A percentile compares a stretch with the other conserved stretches of the same genome.
Conservation (phyloP, 2,888 invertebrate species). For the Mycalesis mineus region DNA sequence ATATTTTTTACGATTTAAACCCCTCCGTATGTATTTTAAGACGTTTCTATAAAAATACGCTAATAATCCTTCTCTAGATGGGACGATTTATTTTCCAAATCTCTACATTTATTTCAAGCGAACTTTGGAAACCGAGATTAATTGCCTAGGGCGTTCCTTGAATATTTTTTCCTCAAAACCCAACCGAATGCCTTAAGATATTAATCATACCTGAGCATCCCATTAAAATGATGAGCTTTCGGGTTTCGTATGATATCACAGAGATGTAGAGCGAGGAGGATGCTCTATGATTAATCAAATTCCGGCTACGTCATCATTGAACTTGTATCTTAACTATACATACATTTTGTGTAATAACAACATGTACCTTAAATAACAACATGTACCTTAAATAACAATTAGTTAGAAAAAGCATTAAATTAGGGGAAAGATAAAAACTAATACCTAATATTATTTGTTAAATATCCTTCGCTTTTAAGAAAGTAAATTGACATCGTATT, state of each 20-base stretch:
- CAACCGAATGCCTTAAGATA: slow-evolving; percentile 5
- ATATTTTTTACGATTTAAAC: no score
- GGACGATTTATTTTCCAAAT: slow-evolving; percentile 3
- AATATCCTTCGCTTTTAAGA: no score
- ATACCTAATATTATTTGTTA: no score
- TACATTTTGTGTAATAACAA: background rate
- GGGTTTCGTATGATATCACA: background rate
- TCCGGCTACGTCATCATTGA: slow-evolving; percentile 10
- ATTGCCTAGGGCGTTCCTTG: background rate
- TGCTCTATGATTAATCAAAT: slow-evolving; percentile 13
- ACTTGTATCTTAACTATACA: background rate
- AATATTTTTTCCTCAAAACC: background rate
- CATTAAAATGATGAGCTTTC: slow-evolving; percentile 3
- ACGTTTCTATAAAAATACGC: no score
- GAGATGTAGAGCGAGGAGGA: slow-evolving; percentile 6
- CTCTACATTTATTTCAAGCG: background rate
- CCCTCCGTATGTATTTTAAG: no score
- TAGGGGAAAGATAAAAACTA: no score
- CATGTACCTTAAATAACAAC: no score
- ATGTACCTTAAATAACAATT: no score
- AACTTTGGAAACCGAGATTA: slow-evolving; percentile 11
- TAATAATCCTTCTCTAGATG: background rate
- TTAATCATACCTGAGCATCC: slow-evolving; percentile 14
- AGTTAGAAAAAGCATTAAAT: no score
- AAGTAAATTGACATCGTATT: no score